Conservation (phyloP, 2,113 vertebrate genomes). For the Halichoerus grypus region DNA sequence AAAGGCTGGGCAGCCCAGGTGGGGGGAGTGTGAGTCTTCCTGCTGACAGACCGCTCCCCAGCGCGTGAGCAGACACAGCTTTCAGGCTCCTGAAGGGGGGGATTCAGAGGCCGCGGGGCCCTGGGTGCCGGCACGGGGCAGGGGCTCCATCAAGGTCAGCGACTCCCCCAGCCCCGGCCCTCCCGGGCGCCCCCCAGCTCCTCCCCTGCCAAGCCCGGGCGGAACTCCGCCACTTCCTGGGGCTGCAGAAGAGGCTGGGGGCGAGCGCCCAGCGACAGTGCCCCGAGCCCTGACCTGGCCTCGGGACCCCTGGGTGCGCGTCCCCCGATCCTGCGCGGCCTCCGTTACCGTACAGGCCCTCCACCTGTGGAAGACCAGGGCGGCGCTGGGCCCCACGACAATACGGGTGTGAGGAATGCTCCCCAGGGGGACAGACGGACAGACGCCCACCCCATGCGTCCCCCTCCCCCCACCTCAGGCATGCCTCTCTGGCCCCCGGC, state of each 20-base stretch:
- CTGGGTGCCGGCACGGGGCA: neutral
- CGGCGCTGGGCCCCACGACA: neutral
- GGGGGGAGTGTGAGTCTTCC: no score
- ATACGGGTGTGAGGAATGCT: accelerated
- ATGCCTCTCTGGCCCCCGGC: neutral
- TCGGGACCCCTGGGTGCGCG: neutral
- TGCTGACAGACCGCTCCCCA: neutral
- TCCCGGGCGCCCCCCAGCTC: neutral
- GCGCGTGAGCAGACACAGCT: neutral
- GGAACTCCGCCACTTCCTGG: neutral
- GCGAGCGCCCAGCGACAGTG: neutral
- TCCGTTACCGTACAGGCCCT: no score
- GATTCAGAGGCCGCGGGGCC: accelerated
- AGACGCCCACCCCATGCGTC: accelerated
- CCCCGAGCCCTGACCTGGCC: neutral
- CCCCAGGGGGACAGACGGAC: neutral
- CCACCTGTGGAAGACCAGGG: neutral
- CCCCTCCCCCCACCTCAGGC: neutral
- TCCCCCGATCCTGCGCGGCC: neutral
- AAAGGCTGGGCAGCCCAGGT: neutral
- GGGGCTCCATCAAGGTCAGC: no score
- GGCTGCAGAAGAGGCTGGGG: neutral
- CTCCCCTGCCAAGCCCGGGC: no score
- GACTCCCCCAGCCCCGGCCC: no score
- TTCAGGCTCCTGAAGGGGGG: neutral